Conservation (phyloP, 37 sponge, comb jelly and placozoan species). For the Hormiphora californensis region DNA sequence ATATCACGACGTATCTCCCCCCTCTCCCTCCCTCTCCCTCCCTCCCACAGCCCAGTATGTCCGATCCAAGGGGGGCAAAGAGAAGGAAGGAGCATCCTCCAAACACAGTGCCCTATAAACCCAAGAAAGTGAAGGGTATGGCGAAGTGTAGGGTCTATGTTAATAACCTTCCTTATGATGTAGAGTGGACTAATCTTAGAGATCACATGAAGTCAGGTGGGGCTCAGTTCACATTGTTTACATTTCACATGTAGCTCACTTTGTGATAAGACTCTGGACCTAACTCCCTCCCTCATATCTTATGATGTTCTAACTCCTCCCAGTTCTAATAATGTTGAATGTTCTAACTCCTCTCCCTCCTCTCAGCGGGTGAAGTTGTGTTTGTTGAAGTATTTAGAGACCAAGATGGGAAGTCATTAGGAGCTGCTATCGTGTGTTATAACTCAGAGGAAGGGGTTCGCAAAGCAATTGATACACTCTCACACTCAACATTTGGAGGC, state of each 20-base stretch:
- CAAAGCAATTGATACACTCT: slow-evolving; percentile 35
- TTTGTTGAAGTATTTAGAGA: slow-evolving; percentile 50
- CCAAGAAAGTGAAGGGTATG: not conserved
- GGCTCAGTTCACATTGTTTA: too few species aligned
- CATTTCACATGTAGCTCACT: too few species aligned
- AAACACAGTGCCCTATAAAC: slow-evolving; percentile 11
- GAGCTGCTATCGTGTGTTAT: not conserved
- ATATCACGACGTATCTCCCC: too few species aligned
- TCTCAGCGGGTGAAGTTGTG: slow-evolving; percentile 11
- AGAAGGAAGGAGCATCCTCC: too few species aligned
- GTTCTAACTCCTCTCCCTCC: not conserved
- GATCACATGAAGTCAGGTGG: slow-evolving; percentile 45
- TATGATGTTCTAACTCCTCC: not conserved
- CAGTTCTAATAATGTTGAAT: not conserved
- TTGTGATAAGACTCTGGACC: too few species aligned
- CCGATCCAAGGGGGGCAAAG: too few species aligned
- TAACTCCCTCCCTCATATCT: too few species aligned
- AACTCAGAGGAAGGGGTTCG: slow-evolving; percentile 2
- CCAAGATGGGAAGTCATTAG: not conserved
- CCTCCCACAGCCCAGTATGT: too few species aligned
- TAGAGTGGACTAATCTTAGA: slow-evolving; percentile 14
- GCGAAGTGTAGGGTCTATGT: slow-evolving; percentile 4
- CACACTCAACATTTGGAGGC: not conserved
- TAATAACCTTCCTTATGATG: slow-evolving; percentile 43
- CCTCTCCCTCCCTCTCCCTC: too few species aligned